phyloP scores from a whole-genome alignment of 2,888 invertebrate genomes.

The Lasioglossum malachurum region DNA sequence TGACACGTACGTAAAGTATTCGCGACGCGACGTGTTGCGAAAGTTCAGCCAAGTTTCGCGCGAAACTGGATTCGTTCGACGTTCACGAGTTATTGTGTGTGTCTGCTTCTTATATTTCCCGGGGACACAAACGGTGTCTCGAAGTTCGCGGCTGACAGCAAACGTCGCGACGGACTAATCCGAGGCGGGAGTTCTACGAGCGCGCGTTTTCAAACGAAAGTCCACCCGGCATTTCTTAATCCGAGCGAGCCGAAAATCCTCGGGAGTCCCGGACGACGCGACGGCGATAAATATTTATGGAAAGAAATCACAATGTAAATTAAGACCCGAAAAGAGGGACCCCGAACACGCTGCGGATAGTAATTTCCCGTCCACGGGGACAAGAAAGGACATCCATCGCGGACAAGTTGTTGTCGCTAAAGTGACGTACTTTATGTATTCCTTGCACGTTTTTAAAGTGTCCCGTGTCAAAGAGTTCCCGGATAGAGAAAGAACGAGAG shows the following conservation, averaged over 20 bases:
- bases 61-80: constrained; percentile 60
- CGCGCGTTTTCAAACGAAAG: neutral
- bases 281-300: constrained; percentile 25
- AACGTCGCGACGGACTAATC: neutral
- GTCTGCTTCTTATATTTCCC: constrained; percentile 18
- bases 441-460: constrained; percentile 72
- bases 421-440: constrained; percentile 61
- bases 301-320: constrained; percentile 15
- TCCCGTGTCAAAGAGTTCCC: constrained; percentile 66
- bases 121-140: neutral
- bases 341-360: constrained; percentile 8
- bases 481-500: constrained; percentile 7
- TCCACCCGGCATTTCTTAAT: neutral
- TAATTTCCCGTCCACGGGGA: constrained; percentile 51
- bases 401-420: constrained; percentile 56
- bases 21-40: constrained; percentile 51
- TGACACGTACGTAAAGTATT: constrained; percentile 62
- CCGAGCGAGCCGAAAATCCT: neutral
- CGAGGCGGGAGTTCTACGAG: neutral
- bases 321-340: constrained; percentile 2
- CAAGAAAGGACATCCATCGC: constrained; percentile 21
- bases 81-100: constrained; percentile 41
- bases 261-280: no score
- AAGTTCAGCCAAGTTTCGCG: constrained; percentile 52
- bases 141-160: constrained; percentile 8